phyloP scores from a whole-genome alignment of 2,797 vertebrate genomes.

The Australoheros facetus region DNA sequence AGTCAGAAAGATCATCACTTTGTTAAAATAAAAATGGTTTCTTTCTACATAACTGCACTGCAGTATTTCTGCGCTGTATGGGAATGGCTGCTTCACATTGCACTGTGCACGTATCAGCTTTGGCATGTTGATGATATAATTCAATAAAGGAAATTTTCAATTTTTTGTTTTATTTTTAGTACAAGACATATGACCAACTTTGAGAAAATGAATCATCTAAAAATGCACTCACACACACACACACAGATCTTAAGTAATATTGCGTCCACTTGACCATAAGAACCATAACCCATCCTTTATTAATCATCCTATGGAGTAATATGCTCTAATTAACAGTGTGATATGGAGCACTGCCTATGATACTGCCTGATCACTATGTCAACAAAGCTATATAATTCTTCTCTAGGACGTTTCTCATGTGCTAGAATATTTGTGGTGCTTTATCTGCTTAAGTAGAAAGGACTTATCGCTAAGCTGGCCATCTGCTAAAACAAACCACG shows the following conservation, averaged over 20 bases:
- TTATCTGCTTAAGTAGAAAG: slow-evolving; percentile 17
- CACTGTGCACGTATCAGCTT: too few relatives aligned
- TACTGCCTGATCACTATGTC: neutral
- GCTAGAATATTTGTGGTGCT: neutral
- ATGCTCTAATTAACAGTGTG: neutral
- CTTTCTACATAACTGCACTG: too few relatives aligned
- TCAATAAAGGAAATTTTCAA: neutral
- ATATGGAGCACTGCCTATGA: neutral
- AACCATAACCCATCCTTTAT: neutral
- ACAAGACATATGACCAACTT: neutral
- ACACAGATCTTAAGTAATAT: neutral
- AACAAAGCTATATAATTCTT: neutral
- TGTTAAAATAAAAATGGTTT: too few relatives aligned
- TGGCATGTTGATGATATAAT: too few relatives aligned
- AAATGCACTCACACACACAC: neutral
- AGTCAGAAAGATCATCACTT: neutral
- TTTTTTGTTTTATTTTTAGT: neutral
- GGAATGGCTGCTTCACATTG: too few relatives aligned
- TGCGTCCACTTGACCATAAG: neutral
- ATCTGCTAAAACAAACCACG: slow-evolving; percentile 49
- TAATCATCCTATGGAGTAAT: neutral
- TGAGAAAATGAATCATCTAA: neutral
- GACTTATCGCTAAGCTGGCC: slow-evolving; percentile 31
- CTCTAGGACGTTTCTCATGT: neutral
- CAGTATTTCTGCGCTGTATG: too few relatives aligned